A percentile compares a stretch with the other conserved stretches of the same genome.
These are phyloP conservation scores for Tenthredo distinguenda DNA, from an alignment of 2,888 invertebrate genomes.

Conservation along the genomic window DNA sequence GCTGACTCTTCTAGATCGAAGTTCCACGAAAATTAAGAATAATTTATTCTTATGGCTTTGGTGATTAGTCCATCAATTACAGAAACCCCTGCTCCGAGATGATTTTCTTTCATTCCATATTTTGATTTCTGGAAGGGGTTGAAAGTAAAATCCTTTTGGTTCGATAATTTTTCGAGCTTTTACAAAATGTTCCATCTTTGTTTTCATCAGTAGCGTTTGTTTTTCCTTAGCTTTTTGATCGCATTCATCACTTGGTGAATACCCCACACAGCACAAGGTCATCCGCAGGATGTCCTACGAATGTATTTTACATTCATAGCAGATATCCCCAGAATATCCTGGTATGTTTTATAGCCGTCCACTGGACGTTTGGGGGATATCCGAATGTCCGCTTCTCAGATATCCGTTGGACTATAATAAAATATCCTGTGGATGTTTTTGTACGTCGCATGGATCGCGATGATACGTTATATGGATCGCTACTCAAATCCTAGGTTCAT, in stretches of 20 bases:
- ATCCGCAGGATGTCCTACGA: slow-evolving; percentile 30
- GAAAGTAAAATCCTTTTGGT: slow-evolving; percentile 39
- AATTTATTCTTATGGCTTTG: slow-evolving; percentile 31
- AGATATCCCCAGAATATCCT: slow-evolving; percentile 33
- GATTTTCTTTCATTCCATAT: slow-evolving; percentile 38
- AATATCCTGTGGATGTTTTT: slow-evolving; percentile 24
- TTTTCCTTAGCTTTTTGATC: slow-evolving; percentile 6
- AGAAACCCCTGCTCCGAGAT: slow-evolving; percentile 23
- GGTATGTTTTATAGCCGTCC: slow-evolving; percentile 15
- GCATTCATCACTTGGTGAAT: slow-evolving; percentile 8
- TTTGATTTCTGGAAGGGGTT: slow-evolving; percentile 32
- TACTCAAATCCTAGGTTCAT: not conserved
- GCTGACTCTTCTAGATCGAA: slow-evolving; percentile 12
- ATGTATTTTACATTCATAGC: not conserved
- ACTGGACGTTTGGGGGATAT: slow-evolving; percentile 20
- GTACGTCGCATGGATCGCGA: not conserved
- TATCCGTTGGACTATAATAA: not conserved
- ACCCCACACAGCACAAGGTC: slow-evolving; percentile 32
- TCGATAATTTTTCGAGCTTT: slow-evolving; percentile 12
- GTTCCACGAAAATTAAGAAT: slow-evolving; percentile 43
- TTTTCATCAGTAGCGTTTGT: slow-evolving; percentile 36
- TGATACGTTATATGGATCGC: not conserved
- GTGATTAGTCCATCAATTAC: slow-evolving; percentile 42
- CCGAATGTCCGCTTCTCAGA: slow-evolving; percentile 29
- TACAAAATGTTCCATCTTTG: slow-evolving; percentile 10